A percentile compares a stretch with the other conserved stretches of the same genome.
phyloP scores from a whole-genome alignment of 2,113 vertebrate species.

The Thymallus thymallus region DNA sequence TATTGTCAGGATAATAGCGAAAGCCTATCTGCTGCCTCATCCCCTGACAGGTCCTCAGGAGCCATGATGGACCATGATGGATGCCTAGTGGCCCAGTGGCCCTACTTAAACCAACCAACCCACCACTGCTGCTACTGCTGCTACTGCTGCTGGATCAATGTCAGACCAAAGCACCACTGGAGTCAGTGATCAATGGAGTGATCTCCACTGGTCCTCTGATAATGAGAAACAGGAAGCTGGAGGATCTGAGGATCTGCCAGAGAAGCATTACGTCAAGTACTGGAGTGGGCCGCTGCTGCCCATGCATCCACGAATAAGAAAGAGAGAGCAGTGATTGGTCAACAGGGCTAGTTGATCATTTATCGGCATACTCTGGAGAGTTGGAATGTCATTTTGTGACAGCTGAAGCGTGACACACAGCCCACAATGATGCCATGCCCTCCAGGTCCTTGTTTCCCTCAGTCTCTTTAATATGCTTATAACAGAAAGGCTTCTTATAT shows the following conservation, averaged over 20 bases:
- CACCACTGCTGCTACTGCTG: too few relatives aligned
- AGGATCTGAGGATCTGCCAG: conserved; percentile 13
- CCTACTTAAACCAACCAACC: conserved; percentile 25
- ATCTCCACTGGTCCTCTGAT: conserved; percentile 44
- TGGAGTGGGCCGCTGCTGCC: conserved; percentile 33
- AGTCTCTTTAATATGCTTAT: neutral
- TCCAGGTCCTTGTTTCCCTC: neutral
- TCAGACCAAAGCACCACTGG: conserved; percentile 14
- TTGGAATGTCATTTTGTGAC: conserved; percentile 26
- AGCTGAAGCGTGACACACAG: conserved; percentile 30
- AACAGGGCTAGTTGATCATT: conserved; percentile 42
- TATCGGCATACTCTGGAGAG: conserved; percentile 16
- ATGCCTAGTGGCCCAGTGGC: conserved; percentile 25
- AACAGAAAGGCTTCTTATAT: too few relatives aligned
- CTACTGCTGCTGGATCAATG: too few relatives aligned
- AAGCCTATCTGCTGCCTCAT: conserved; percentile 35
- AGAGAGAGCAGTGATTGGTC: conserved; percentile 43
- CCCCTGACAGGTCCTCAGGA: conserved; percentile 36
- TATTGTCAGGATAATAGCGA: conserved; percentile 42
- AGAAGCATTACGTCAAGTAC: conserved; percentile 42
- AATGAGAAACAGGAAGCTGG: conserved; percentile 49
- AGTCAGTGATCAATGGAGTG: conserved; percentile 51
- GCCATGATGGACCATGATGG: conserved; percentile 57
- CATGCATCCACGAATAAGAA: conserved; percentile 46
- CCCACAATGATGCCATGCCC: too few relatives aligned